phyloP scores from a whole-genome alignment of 2,797 vertebrate species.

The Chrysocyon brachyurus region DNA sequence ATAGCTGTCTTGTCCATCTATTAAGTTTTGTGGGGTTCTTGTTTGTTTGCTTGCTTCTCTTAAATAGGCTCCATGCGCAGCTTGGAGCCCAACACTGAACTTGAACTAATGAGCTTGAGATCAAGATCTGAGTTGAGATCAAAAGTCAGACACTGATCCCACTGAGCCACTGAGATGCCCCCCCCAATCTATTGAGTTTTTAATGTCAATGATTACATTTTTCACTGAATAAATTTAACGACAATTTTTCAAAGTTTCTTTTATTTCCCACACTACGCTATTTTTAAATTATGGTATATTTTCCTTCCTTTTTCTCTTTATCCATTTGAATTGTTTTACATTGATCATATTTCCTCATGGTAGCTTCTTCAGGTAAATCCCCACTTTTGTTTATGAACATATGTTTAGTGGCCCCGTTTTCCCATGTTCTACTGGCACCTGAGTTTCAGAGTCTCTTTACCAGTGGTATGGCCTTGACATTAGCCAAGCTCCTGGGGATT shows the following conservation, averaged over 20 bases:
- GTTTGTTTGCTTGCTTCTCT: no score
- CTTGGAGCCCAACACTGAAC: no score
- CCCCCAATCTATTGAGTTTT: not conserved
- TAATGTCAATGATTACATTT: conserved; percentile 19
- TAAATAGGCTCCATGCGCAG: no score
- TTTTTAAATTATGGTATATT: not conserved
- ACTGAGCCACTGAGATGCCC: no score
- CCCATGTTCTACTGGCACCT: not conserved
- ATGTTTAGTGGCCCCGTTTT: not conserved
- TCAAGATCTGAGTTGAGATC: no score
- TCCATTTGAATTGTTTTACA: not conserved
- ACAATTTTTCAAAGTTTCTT: not conserved
- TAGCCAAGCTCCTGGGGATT: not conserved
- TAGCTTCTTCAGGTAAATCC: not conserved
- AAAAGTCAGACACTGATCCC: no score
- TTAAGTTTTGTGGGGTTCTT: not conserved
- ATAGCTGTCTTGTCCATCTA: not conserved
- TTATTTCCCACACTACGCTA: not conserved
- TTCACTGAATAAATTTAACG: conserved; percentile 22
- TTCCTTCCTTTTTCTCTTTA: not conserved
- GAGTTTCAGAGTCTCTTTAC: not conserved
- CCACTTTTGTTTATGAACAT: not conserved
- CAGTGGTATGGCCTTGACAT: not conserved
- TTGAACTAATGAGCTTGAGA: no score
- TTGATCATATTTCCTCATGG: not conserved